These are phyloP conservation scores for Bolinopsis microptera DNA, from an alignment of 37 sponge, comb jelly and placozoan species.

Conservation along the genomic window DNA sequence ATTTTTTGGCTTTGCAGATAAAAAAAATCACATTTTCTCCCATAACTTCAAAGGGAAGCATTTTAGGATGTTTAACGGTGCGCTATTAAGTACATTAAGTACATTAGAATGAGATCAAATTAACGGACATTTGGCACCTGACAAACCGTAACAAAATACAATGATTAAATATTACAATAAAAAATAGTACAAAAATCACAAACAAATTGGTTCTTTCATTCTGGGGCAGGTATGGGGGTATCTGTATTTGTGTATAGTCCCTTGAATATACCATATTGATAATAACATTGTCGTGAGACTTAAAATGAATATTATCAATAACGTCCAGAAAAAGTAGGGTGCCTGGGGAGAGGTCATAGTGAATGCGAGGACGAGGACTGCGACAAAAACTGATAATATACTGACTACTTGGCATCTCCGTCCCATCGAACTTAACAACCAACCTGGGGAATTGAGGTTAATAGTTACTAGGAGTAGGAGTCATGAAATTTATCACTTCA, in stretches of 20 bases:
- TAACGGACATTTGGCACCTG: too few species aligned
- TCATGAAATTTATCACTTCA: too few species aligned
- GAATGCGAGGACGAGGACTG: neutral
- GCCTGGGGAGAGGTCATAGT: neutral
- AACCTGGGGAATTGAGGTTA: neutral
- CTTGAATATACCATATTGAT: neutral
- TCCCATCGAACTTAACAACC: neutral
- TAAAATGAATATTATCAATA: neutral
- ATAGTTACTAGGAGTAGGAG: too few species aligned
- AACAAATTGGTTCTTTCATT: neutral
- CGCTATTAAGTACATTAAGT: too few species aligned
- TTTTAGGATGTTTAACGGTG: too few species aligned
- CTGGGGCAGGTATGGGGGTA: neutral
- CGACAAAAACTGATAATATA: neutral
- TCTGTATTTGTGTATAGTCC: neutral
- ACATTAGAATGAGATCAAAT: too few species aligned
- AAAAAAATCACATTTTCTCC: too few species aligned
- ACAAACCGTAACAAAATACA: too few species aligned
- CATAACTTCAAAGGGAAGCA: too few species aligned
- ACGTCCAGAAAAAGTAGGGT: neutral
- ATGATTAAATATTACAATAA: too few species aligned
- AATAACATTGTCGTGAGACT: neutral
- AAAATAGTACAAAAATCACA: too few species aligned
- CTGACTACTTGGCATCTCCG: neutral
- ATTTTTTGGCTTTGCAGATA: too few species aligned